A percentile compares a stretch with the other conserved stretches of the same genome.
Conservation (phyloP, 2,113 vertebrate genomes). For the Xiphias gladius region DNA sequence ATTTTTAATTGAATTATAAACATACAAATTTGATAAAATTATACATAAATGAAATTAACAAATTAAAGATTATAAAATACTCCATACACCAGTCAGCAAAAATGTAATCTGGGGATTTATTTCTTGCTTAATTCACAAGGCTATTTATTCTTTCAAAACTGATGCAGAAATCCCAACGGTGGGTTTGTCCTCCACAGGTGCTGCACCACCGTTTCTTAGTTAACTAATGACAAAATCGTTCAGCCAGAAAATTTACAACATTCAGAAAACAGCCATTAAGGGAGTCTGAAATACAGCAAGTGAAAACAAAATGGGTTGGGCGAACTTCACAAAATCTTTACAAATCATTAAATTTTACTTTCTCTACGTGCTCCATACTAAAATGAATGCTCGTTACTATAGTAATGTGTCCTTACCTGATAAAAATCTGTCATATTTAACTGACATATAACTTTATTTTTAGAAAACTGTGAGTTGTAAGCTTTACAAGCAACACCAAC, state of each 20-base stretch:
- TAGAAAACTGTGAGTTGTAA: not conserved
- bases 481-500: not conserved
- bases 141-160: not conserved
- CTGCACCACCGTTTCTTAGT: not conserved
- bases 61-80: not conserved
- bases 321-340: not conserved
- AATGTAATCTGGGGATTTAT: not conserved
- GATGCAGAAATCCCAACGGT: not conserved
- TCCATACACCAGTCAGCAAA: not conserved
- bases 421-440: not conserved
- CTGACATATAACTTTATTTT: not conserved
- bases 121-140: not conserved
- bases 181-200: slow-evolving; percentile 4
- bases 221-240: slow-evolving; percentile 11
- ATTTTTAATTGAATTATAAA: not conserved
- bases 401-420: not conserved
- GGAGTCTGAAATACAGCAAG: not conserved
- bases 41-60: not conserved
- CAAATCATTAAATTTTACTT: not conserved
- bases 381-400: not conserved
- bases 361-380: not conserved
- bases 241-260: not conserved
- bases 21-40: not conserved
- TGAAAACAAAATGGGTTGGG: not conserved
- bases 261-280: not conserved